phyloP scores from a whole-genome alignment of 2,797 vertebrate species.

The Clarias platycephalus region DNA sequence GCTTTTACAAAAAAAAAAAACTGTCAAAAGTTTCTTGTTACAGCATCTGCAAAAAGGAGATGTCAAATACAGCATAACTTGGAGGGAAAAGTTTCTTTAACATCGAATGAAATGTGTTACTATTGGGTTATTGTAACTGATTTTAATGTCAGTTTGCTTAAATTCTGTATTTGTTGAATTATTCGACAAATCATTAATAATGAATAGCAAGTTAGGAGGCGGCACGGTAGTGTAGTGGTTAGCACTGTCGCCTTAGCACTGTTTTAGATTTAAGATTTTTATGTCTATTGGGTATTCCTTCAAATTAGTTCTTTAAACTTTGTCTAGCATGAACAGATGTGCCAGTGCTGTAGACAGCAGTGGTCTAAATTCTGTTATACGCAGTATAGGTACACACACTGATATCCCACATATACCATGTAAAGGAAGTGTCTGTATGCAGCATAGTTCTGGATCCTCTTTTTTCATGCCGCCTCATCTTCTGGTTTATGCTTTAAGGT shows the following conservation, averaged over 20 bases:
- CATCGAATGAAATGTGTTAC: not conserved
- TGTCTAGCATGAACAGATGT: not conserved
- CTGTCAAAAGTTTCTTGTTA: not conserved
- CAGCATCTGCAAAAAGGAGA: not conserved
- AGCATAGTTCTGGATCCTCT: constrained; percentile 16
- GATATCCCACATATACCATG: constrained; percentile 57
- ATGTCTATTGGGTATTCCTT: not conserved
- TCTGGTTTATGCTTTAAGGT: constrained; percentile 34
- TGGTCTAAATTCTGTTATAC: not conserved
- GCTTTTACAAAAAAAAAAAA: not conserved
- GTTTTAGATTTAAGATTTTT: too few species aligned
- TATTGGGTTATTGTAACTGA: not conserved
- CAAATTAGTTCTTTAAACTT: not conserved
- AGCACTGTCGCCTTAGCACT: not conserved
- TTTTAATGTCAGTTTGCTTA: not conserved
- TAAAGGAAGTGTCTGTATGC: constrained; percentile 47
- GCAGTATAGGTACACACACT: not conserved
- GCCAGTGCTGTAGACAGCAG: not conserved
- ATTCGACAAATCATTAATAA: not conserved
- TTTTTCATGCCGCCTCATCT: constrained; percentile 9
- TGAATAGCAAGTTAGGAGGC: not conserved
- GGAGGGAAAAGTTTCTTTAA: not conserved
- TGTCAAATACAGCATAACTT: not conserved
- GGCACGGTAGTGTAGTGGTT: too few species aligned
- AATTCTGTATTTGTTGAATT: not conserved